Base-by-base conservation (phyloP, 2,888 invertebrate species). In the Polydrusus cervinus region DNA sequence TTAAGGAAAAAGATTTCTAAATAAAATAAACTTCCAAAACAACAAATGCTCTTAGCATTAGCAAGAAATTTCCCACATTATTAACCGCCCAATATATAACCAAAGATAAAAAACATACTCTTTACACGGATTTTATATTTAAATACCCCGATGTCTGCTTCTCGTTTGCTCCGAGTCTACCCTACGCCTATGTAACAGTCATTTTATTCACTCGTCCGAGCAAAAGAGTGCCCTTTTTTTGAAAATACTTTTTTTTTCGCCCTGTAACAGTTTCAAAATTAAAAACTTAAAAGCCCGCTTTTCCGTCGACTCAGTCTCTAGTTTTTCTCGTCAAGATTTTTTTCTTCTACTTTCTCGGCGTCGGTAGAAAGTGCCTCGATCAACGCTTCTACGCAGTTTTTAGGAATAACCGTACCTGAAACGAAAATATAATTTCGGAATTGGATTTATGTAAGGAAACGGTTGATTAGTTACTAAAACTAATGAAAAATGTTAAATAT, bases 401-500 rank as follows among this genome's bases (percentile, higher is more conserved):
- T 96, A 84, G 97, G 96, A 89, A 97, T 96, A 80, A 97, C 89
- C 10, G 95, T 95, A 80, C 95, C 94, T 93, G 88, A 7, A 85
- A 61, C 11, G 9, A 40, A 11, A 11, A 11, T 11, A 40, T 40
- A 40, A 40, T 11, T 3, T 40, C 1, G 7, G 1, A 40, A 40
- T 9, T 40, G 11, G 1, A 40, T 11, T 40, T 8, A 40, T 11
- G 7, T 5, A 9, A 11, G 1, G 7, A 2, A 40, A 40, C 40
- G 3, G 40, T 10, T 40, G 10, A 13, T 9, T 11, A 40, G 13
- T 9, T 40, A n/a, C n/a, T n/a, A n/a, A n/a, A n/a, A n/a, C n/a
- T n/a, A n/a, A n/a, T n/a, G n/a, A n/a, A n/a, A n/a, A n/a, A n/a
- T n/a, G n/a, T n/a, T n/a, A n/a, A n/a, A n/a, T n/a, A n/a, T n/a